A percentile compares a stretch with the other conserved stretches of the same genome.
Conservation (phyloP, 2,113 vertebrate genomes). For the Hippoglossus stenolepis region DNA sequence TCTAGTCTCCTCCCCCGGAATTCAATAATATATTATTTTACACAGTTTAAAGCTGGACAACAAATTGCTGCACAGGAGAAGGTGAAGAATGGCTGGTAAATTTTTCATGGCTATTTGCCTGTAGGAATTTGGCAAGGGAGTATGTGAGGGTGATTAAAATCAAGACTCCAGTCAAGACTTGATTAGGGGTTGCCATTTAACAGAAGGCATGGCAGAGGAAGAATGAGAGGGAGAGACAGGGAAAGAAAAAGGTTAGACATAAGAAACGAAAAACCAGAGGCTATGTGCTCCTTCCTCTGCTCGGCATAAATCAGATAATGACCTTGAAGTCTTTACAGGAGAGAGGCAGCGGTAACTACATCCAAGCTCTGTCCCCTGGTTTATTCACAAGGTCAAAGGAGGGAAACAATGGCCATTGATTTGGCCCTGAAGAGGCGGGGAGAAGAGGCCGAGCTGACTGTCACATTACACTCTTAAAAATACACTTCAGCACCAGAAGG, state of each 20-base stretch:
- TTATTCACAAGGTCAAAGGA: conserved; percentile 75
- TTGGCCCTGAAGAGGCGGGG: conserved; percentile 64
- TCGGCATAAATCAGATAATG: conserved; percentile 79
- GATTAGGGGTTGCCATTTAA: conserved; percentile 83
- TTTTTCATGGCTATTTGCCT: conserved; percentile 87
- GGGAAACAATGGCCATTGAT: conserved; percentile 84
- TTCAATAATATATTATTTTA: conserved; percentile 99
- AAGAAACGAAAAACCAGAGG: conserved; percentile 66
- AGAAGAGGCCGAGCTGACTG: conserved; percentile 57
- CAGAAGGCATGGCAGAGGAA: conserved; percentile 49
- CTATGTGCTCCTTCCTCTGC: conserved; percentile 68
- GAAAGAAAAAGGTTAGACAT: conserved; percentile 44
- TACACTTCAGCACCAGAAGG: background rate
- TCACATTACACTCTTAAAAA: conserved; percentile 55
- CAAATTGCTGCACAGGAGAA: conserved; percentile 90
- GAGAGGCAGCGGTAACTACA: conserved; percentile 75
- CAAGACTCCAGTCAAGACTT: conserved; percentile 80
- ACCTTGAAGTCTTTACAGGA: conserved; percentile 79
- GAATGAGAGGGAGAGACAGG: conserved; percentile 41
- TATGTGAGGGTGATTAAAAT: conserved; percentile 83
- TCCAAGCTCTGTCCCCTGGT: conserved; percentile 71
- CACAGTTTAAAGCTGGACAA: conserved; percentile 95
- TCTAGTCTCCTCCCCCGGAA: conserved; percentile 89
- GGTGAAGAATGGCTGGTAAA: conserved; percentile 91
- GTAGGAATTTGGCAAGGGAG: conserved; percentile 84